Evolutionary conservation across 2,797 vertebrate species (phyloP), one percentile per base, ranked within the genome.

Genomic region (Aeoliscus strigatus): DNA sequence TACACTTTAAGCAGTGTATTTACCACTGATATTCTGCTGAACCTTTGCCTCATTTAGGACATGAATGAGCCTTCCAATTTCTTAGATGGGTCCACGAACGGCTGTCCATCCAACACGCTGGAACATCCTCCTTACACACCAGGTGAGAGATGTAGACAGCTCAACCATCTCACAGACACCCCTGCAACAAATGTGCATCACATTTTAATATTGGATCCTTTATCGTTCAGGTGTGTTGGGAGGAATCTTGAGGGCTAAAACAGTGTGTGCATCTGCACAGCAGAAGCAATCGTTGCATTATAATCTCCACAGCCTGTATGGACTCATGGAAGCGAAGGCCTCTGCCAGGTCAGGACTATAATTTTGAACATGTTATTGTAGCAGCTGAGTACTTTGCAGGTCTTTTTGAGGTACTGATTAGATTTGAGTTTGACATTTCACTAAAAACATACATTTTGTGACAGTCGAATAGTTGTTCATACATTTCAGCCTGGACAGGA

Each of bases 61-160:
- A 94, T 94, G 92, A 94, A 94, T 1, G 93, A 94, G 41, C 93
- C 93, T 0, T 94, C 92, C 2, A 92, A 91, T 56, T 94, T 94
- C 66, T 46, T 90, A 53, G 91, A 94, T 39, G 93, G 92, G 1
- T 93, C 92, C 0, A 75, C 84, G 9, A 69, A 80, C 0, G 90
- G 92, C 33, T 94, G 93, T 32, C 88, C 90, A 0, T 70, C 79
- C 0, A 88, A 83, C 62, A 83, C 75, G 13, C 51, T 93, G 0
- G 93, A 94, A 51, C 83, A 83, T 41, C 92, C 93, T 18, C 92
- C 92, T 0, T 94, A 91, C 53, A 87, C 64, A 0, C 93, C 92
- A 0, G 89, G 93, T 93, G 44, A 59, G 79, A 52, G 15, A 14
- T 9, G 2, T 6, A 25, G 3, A 11, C 27, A 13, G 15, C n/a